These are phyloP conservation scores for Chloroceryle inda DNA, from an alignment of 2,797 vertebrate genomes.

Conservation along the genomic window DNA sequence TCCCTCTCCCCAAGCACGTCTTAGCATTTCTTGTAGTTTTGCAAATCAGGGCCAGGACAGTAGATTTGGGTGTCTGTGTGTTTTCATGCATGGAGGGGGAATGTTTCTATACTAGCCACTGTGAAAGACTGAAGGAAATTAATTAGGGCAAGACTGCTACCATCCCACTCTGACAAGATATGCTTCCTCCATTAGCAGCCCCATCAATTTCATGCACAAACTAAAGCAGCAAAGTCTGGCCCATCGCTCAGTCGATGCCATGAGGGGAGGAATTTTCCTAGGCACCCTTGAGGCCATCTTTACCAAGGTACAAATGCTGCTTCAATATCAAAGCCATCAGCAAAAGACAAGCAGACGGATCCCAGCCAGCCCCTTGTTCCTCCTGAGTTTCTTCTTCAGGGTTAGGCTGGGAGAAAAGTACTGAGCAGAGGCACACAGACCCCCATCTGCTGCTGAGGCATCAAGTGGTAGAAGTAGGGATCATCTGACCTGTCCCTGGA, in stretches of 20 bases:
- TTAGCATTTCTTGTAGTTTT: background rate
- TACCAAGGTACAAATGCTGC: background rate
- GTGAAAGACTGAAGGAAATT: background rate
- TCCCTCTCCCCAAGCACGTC: accelerated
- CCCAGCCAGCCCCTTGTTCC: background rate
- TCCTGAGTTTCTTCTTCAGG: background rate
- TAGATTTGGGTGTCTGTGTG: background rate
- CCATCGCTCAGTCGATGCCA: background rate
- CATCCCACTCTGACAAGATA: background rate
- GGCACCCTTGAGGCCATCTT: background rate
- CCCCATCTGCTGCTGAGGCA: background rate
- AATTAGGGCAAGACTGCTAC: background rate
- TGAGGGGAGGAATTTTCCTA: accelerated
- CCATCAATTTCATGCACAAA: background rate
- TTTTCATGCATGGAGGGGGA: background rate
- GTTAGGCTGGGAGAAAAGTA: background rate
- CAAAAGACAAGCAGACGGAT: background rate
- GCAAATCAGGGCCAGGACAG: background rate
- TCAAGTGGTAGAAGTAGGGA: background rate
- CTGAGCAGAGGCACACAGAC: accelerated
- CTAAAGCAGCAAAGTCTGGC: background rate
- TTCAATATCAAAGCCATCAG: background rate
- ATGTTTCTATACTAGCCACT: background rate
- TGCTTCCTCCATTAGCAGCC: background rate
- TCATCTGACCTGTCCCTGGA: accelerated